A percentile compares a stretch with the other conserved stretches of the same genome.
Evolutionary conservation across 2,113 vertebrate species (phyloP).

Genomic region (Lophura nycthemera): DNA sequence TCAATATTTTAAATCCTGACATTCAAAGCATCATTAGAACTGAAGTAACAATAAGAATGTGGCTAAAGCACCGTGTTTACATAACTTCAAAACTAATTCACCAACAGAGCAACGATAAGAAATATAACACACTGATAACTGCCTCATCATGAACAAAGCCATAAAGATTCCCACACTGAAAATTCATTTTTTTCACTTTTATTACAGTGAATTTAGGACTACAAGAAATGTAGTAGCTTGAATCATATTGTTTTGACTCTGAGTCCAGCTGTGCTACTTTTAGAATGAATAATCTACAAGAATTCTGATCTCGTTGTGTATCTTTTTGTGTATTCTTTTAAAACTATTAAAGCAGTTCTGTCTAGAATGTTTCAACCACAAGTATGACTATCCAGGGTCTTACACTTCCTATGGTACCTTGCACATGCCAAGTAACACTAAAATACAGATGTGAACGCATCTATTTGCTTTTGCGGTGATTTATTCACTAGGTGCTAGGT

Average conservation of each 20-base stretch:
- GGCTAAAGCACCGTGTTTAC: neutral
- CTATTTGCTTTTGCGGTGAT: neutral
- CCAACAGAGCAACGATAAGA: neutral
- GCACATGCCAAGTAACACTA: neutral
- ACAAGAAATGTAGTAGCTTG: neutral
- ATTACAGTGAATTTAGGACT: neutral
- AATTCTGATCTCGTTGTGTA: neutral
- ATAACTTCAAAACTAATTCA: neutral
- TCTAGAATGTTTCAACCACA: neutral
- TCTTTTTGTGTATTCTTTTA: neutral
- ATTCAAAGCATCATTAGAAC: neutral
- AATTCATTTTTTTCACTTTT: neutral
- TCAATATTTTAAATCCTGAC: neutral
- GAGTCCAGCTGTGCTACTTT: neutral
- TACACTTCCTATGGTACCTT: neutral
- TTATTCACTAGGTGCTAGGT: neutral
- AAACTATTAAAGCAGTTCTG: neutral
- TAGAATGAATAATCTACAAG: neutral
- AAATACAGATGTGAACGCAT: fast-evolving
- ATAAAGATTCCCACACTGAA: neutral
- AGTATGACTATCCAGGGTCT: neutral
- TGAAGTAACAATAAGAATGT: neutral
- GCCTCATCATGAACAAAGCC: neutral
- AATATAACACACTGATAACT: neutral
- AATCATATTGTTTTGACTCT: neutral